phyloP scores from a whole-genome alignment of 2,888 invertebrate species.

The Phyllotreta striolata region DNA sequence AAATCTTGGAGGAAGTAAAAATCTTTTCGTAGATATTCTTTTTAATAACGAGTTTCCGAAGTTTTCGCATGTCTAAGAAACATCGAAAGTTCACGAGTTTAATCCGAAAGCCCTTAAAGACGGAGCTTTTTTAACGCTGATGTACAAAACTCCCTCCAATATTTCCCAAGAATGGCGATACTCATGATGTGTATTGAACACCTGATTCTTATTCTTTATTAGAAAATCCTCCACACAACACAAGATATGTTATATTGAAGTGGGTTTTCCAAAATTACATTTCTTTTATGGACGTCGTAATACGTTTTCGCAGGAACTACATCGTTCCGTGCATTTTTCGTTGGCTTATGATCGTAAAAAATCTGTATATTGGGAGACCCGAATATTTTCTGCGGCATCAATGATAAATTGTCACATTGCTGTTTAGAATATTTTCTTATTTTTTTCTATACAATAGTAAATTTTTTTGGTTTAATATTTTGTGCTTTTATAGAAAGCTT shows the following conservation, averaged over 20 bases:
- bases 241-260: constrained; percentile 31
- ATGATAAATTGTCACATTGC: constrained; percentile 8
- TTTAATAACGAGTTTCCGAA: constrained; percentile 15
- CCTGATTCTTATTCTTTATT: constrained; percentile 32
- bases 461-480: too few species aligned
- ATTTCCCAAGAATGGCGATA: constrained; percentile 13
- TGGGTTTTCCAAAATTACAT: constrained; percentile 34
- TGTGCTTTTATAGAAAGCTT: too few species aligned
- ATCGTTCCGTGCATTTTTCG: constrained; percentile 23
- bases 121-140: constrained; percentile 12
- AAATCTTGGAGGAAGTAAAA: constrained; percentile 1
- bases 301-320: constrained; percentile 20
- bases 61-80: constrained; percentile 16
- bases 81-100: constrained; percentile 15
- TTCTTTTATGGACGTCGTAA: constrained; percentile 31
- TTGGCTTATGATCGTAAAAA: constrained; percentile 21
- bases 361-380: not conserved
- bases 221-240: constrained; percentile 25
- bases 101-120: constrained; percentile 15
- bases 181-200: constrained; percentile 29
- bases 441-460: too few species aligned
- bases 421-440: not conserved
- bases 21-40: not conserved
- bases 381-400: constrained; percentile 1
- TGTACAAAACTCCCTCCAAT: constrained; percentile 21